Evolutionary conservation across 2,113 vertebrate genomes (phyloP), one percentile per base, ranked within the genome.

Genomic region (Dipodomys ordii): DNA sequence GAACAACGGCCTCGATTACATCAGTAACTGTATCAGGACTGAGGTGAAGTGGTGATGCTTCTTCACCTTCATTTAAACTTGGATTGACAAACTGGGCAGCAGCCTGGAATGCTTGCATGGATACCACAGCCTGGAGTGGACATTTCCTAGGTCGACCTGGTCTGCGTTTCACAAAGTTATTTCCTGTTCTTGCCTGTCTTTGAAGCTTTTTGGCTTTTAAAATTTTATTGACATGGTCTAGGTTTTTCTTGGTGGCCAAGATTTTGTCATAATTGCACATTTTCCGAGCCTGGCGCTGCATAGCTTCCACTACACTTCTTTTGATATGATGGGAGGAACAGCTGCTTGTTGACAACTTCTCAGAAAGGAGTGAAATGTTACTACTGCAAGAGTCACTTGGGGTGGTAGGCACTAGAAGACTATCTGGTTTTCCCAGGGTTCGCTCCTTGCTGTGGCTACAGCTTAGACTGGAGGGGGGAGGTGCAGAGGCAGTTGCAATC

Each of bases 61-160:
- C 96, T 13, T 98, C 91, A 0, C 80, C 35, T 69, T 84, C 84
- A 2, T 96, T 93, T n/a, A 98, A 65, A 72, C 98, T 97, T 72
- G 97, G 97, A 69, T 91, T 88, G 19, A 97, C 95, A 46, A 98
- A 94, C 0, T 96, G 97, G 74, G 97, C 96, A 0, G 97, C 97
- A 0, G 97, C 97, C 90, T 98, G 98, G 65, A 98, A 91, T 0
- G 97, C 97, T 8, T 98, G 98, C 97, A 98, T 96, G 0, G 98
- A 98, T 23, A 98, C 97, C 0, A 98, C 97, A 0, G 98, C 97
- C 92, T 98, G 98, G 73, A 98, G 96, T 0, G 99, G 99, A 96
- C 98, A 98, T 91, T 99, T 99, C 92, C 99, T 98, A 67, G 99
- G 99, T 91, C 99, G 97, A 2, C 99, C 99, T 0, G 99, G 99